Conservation (phyloP, 1,140 invertebrate species). For the Zaprionus nigranus region DNA sequence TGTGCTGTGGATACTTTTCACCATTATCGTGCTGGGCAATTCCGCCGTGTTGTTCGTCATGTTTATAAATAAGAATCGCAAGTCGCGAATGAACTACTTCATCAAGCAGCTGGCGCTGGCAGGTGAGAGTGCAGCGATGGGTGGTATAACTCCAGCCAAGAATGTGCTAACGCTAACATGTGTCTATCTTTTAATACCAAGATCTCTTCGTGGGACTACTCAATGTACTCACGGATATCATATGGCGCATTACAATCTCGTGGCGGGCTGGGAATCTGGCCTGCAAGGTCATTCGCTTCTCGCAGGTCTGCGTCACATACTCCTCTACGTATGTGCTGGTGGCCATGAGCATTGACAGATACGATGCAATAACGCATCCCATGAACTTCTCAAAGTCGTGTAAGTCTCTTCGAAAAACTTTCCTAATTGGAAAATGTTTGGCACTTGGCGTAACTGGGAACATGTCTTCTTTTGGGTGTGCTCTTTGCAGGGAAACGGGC, state of each 20-base stretch:
- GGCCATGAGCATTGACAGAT: conserved; percentile 96
- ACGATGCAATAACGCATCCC: conserved; percentile 97
- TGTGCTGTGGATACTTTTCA: conserved; percentile 94
- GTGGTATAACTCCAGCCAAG: too few relatives aligned
- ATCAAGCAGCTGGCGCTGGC: conserved; percentile 97
- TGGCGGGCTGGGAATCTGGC: conserved; percentile 95
- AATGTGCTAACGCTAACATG: not conserved
- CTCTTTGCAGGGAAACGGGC: conserved; percentile 91
- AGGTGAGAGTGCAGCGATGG: conserved; percentile 86
- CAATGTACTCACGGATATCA: conserved; percentile 94
- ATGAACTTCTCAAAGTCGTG: conserved; percentile 97
- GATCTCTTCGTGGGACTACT: conserved; percentile 95
- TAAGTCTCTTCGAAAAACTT: conserved; percentile 87
- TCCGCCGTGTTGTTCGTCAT: conserved; percentile 93
- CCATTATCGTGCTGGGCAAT: conserved; percentile 95
- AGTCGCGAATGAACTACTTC: conserved; percentile 98
- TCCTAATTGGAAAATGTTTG: conserved; percentile 72
- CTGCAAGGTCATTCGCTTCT: conserved; percentile 94
- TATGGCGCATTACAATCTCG: conserved; percentile 93
- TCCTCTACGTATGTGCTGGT: conserved; percentile 98
- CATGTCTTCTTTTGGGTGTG: not conserved
- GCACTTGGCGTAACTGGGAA: conserved; percentile 20
- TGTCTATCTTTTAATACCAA: conserved; percentile 75
- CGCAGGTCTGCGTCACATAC: conserved; percentile 93
- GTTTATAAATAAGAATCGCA: conserved; percentile 92